A percentile compares a stretch with the other conserved stretches of the same genome.
phyloP scores from a whole-genome alignment of 2,113 vertebrate genomes.

The Spea multiplicata region DNA sequence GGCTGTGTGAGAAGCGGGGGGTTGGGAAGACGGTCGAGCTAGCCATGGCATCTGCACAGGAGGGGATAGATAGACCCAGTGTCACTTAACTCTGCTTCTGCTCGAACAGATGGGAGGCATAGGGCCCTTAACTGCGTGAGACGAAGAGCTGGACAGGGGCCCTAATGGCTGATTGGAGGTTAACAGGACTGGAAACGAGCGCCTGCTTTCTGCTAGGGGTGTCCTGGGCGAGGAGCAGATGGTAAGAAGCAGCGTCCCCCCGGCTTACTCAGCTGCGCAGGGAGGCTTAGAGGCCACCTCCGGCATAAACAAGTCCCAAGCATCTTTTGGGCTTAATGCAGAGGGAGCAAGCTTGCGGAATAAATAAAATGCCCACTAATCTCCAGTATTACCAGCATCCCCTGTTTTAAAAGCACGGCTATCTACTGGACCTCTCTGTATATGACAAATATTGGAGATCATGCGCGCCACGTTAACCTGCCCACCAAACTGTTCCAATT shows the following conservation, averaged over 20 bases:
- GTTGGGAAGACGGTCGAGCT: background rate
- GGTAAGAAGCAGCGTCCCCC: conserved; percentile 69
- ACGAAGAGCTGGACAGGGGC: conserved; percentile 54
- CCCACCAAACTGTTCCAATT: no score
- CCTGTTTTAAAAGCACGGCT: no score
- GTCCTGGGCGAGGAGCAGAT: conserved; percentile 85
- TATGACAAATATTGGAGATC: no score
- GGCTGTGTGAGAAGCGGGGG: background rate
- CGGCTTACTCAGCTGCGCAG: conserved; percentile 75
- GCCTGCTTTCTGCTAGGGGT: conserved; percentile 71
- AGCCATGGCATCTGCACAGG: conserved; percentile 56
- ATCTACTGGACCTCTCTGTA: no score
- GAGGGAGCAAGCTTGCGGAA: conserved; percentile 21
- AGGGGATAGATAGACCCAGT: conserved; percentile 68
- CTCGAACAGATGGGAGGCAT: conserved; percentile 66
- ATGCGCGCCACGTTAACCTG: no score
- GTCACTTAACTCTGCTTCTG: conserved; percentile 55
- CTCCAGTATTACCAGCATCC: no score
- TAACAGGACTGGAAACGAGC: conserved; percentile 76
- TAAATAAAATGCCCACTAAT: background rate
- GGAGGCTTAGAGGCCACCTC: conserved; percentile 67
- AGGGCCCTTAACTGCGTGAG: conserved; percentile 33
- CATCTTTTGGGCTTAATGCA: conserved; percentile 58
- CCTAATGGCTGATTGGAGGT: conserved; percentile 79
- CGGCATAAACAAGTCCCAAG: conserved; percentile 64